Evolutionary conservation across 2,888 invertebrate species (phyloP), one percentile per base, ranked within the genome.

Genomic region (Vesta saturnalis): DNA sequence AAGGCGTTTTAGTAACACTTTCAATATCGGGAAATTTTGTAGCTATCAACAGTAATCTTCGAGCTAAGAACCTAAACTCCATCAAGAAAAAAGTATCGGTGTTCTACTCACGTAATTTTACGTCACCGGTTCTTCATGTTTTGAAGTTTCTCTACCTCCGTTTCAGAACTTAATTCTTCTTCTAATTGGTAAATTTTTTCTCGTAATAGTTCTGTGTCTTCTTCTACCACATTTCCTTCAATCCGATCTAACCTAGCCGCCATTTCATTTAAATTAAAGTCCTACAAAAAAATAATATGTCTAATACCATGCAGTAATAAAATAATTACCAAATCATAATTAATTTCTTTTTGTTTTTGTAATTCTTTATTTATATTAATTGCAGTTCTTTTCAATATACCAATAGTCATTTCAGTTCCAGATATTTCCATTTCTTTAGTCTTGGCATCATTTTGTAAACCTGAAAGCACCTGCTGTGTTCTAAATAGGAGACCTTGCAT

Each of bases 291-390:
- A 19, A 23, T 8, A 23, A 21, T 15, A 12, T 6, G 4, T 62
- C 12, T 10, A 14, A 1, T 43, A 15, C 21, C n/a, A n/a, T n/a
- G n/a, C n/a, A n/a, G n/a, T n/a, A n/a, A n/a, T 54, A 49, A 56
- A 46, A 19, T 63, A 84, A 85, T 85, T 82, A 90, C 91, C 81
- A 90, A 83, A 43, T 85, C 83, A 73, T 91, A 91, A 6, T 89
- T 83, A 0, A 86, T 82, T 81, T 91, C 91, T 71, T 89, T 89
- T 72, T 88, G 84, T 83, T 64, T 83, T 85, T 75, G 87, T 83
- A 49, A 23, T 6, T 72, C 68, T 21, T 64, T 57, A 16, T 60
- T 22, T 18, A 85, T 77, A 16, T 74, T 76, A 8, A 78, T 80
- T 59, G 85, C 82, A 69, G 85, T 85, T 67, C 75, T 81, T 23